A percentile compares a stretch with the other conserved stretches of the same genome.
Evolutionary conservation across 2,888 invertebrate genomes (phyloP).

Genomic region (Tinea pellionella): DNA sequence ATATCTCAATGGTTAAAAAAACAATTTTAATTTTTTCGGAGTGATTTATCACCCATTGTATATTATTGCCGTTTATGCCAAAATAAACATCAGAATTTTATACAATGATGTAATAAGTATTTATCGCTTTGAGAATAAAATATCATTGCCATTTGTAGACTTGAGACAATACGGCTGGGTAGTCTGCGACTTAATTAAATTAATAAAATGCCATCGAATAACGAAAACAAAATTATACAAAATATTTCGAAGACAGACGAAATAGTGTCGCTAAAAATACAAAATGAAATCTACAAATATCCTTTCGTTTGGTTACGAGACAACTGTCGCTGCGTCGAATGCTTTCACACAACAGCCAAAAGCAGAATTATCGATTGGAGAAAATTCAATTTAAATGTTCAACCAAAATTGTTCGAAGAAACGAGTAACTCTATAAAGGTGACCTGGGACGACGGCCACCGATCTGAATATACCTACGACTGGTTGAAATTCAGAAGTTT

Average conservation of each 20-base stretch:
- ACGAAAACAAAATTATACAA: background rate
- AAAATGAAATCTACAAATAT: conserved; percentile 51
- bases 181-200: background rate
- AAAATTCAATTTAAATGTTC: conserved; percentile 63
- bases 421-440: conserved; percentile 46
- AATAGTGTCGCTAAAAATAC: conserved; percentile 27
- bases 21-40: no score
- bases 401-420: conserved; percentile 41
- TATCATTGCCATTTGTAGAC: background rate
- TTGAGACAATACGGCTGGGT: background rate
- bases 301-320: conserved; percentile 79
- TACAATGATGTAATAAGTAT: background rate
- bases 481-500: conserved; percentile 75
- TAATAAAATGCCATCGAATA: background rate
- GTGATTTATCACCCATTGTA: background rate
- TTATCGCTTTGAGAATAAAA: background rate
- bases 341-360: conserved; percentile 71
- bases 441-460: conserved; percentile 74
- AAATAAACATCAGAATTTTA: background rate
- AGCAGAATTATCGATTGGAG: conserved; percentile 73
- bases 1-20: no score
- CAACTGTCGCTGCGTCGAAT: conserved; percentile 76
- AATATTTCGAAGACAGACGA: background rate
- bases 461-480: conserved; percentile 59
- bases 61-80: background rate